Evolutionary conservation across 1,140 invertebrate genomes (phyloP), one percentile per base, ranked within the genome.

Genomic region (Mamestra configurata): DNA sequence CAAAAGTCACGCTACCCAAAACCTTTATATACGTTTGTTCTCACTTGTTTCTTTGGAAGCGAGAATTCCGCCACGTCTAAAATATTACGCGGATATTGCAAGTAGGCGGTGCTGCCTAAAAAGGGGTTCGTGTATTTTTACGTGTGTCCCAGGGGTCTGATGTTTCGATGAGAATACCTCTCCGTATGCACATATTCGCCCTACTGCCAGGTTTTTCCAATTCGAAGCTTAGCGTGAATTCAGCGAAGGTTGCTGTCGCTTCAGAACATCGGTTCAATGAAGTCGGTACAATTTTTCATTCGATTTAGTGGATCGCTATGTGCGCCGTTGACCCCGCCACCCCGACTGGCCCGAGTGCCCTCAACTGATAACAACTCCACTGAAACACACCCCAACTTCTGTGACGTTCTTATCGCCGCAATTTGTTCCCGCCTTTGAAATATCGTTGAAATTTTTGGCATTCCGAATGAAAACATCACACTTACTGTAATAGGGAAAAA

Each of bases 361-460:
- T 61, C 66, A 89, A 91, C 90, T 90, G 92, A 93, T 93, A 93
- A 88, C 88, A 93, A 93, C 86, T 92, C 86, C 84, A 91, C 87
- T 91, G 90, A 91, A 91, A 90, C 85, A 90, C 86, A 79, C 82
- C 75, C 82, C 53, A 91, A 91, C 86, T 92, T 91, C 81, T 80
- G 83, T 87, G 84, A 76, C 77, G 78, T 20, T 81, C 86, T 93
- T 92, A 93, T 93, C 92, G 85, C 70, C 20, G 37, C 57, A 90
- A 90, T 89, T 88, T 88, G 84, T 86, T 86, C 83, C 79, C 85
- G 43, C 76, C 43, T 87, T 87, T 91, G 90, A 93, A 93, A 93
- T 92, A 91, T 93, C 88, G 86, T 85, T 79, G 77, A 80, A 87
- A 90, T 93, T 73, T 91, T 91, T 93, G 90, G 88, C 85, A 82